Base-by-base conservation (phyloP, 2,888 invertebrate genomes). In the Aquatica leii region DNA sequence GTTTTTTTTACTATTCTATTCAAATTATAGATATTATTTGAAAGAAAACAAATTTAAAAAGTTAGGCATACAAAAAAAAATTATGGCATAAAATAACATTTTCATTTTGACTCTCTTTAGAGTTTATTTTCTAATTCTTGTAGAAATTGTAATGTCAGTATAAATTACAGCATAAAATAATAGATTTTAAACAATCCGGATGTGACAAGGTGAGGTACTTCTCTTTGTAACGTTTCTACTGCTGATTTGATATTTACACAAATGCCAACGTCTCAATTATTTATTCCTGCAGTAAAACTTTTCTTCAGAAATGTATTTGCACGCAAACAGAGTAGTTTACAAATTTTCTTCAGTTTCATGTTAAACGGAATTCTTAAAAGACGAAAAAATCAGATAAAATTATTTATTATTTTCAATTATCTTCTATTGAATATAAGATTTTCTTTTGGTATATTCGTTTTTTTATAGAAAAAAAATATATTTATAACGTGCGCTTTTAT, bases 201-300 rank as follows among this genome's bases (percentile, higher is more conserved):
- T 59, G 46, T 43, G 51, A 59, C 43, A 43, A 59, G 52, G 51
- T 43, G 40, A 54, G 41, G 24, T 35, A 62, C 56, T 56, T 51
- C 60, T 65, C 56, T 41, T 37, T 50, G 51, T 62, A 66, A 66
- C 65, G 67, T 69, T 68, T 69, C 64, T 65, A 67, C 70, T 71
- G 71, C 70, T 71, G 66, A 70, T 70, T 69, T 65, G 68, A 59
- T 71, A 71, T 71, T 71, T 69, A 66, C 69, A 67, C 65, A 71
- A 70, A 71, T 66, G 69, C 71, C 68, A 68, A 71, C 68, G 63
- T 69, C 70, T 71, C 69, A 71, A 70, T 71, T 71, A 71, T 71
- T 60, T 62, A 71, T 69, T 71, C 70, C 61, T 64, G 56, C 65
- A 53, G 62, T 66, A 54, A 62, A 62, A 55, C 69, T 62, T 24